Conservation (phyloP, 2,113 vertebrate genomes). For the Chlamydotis undulata region DNA sequence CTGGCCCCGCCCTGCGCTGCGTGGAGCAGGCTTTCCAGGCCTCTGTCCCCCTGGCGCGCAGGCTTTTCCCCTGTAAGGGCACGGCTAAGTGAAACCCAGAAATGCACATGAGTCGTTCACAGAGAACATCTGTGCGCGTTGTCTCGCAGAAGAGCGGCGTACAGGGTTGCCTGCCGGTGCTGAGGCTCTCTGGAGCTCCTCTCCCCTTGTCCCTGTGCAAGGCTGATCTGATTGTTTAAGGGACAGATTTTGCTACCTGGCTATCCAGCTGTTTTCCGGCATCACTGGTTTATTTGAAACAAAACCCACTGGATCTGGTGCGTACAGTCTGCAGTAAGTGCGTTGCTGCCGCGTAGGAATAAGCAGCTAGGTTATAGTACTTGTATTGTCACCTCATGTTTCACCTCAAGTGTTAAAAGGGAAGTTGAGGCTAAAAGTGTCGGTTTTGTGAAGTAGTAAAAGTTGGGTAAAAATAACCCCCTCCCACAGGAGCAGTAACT, state of each 20-base stretch:
- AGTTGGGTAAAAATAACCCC: background rate
- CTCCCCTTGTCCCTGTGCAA: fast-evolving
- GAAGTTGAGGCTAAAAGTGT: background rate
- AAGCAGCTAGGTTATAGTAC: background rate
- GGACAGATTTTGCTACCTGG: background rate
- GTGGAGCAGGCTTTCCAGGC: fast-evolving
- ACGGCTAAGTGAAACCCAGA: background rate
- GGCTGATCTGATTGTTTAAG: background rate
- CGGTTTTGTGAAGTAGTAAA: background rate
- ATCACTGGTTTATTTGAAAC: background rate
- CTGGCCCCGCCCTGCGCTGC: fast-evolving
- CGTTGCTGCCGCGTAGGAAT: background rate
- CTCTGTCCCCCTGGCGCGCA: background rate
- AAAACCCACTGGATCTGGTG: background rate
- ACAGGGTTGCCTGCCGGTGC: background rate
- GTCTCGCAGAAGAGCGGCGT: background rate
- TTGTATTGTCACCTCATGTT: background rate
- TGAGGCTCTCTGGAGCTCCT: background rate
- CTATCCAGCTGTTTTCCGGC: background rate
- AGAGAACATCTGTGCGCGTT: background rate
- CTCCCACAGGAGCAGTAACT: background rate
- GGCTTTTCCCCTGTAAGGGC: background rate
- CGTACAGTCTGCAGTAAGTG: background rate
- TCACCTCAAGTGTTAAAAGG: background rate
- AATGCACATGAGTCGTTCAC: background rate